These are phyloP conservation scores for Planococcus citri DNA, from an alignment of 1,140 invertebrate species.

Conservation along the genomic window DNA sequence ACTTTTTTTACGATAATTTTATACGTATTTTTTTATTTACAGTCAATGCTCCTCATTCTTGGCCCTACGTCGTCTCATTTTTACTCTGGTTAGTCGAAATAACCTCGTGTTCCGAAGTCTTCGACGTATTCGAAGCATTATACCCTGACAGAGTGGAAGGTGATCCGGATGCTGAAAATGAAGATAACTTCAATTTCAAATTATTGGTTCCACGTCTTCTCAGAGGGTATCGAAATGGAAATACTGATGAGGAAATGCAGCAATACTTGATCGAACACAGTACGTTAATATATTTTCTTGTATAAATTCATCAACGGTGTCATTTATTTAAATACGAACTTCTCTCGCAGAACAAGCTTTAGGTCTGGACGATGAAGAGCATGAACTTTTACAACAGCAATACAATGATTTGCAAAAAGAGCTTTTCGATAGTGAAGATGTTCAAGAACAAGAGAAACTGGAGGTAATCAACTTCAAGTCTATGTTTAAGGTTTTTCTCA, in stretches of 20 bases:
- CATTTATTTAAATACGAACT: background rate
- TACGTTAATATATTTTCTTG: background rate
- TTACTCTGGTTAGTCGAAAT: slow-evolving; percentile 11
- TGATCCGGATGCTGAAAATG: background rate
- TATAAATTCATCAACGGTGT: background rate
- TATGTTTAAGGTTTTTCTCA: background rate
- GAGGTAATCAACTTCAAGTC: background rate
- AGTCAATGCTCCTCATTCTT: slow-evolving; percentile 21
- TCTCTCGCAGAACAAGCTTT: background rate
- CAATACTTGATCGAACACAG: background rate
- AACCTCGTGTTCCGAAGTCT: background rate
- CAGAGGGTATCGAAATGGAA: background rate
- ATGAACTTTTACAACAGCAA: background rate
- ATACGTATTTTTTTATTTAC: background rate
- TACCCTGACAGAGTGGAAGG: background rate
- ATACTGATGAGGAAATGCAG: background rate
- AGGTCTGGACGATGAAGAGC: background rate
- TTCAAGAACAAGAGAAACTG: background rate
- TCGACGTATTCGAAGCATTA: background rate
- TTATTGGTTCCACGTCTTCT: background rate
- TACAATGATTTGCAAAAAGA: background rate
- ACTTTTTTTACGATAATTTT: background rate
- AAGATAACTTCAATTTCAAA: background rate
- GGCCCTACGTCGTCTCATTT: slow-evolving; percentile 12
- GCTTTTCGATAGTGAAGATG: background rate